Evolutionary conservation across 1,140 invertebrate species (phyloP), one percentile per base, ranked within the genome.

Genomic region (Eupristina koningsbergeri): DNA sequence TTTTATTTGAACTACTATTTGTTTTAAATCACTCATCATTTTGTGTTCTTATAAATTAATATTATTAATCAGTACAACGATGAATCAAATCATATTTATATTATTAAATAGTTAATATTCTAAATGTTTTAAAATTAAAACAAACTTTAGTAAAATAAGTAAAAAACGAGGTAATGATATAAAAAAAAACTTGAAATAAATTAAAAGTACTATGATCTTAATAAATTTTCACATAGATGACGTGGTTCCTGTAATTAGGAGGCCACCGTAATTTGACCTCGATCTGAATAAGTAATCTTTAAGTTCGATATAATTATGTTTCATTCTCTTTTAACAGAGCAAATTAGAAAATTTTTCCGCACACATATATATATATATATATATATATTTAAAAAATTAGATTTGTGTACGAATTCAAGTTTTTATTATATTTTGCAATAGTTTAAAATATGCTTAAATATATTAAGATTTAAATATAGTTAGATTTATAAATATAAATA

Each of bases 231-330:
- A 22, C 36, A 31, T 8, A n/a, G 34, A 71, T 80, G 22, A 58
- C 47, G 64, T n/a, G 17, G 13, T 47, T 7, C 15, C 0, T 74
- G n/a, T 47, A 77, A 81, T 73, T 58, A 80, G 26, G 31, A 15
- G 50, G 17, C 26, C 50, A n/a, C 22, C 31, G 19, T 36, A 61
- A 26, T 11, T 61, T 61, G 63, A 47, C 69, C 69, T 81, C 80
- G 80, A 81, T 81, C 69, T 81, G 31, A 69, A 81, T 74, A 61
- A 81, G 50, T 74, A 69, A 61, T 58, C 69, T 45, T 8, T 15
- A 22, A n/a, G 22, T 31, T 0, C 19, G 8, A 50, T n/a, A 61
- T 41, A 39, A 36, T 31, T 58, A 2, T 13, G 47, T 26, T 77
- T 53, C 53, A 36, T 34, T 61, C 34, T 36, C 34, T 79, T n/a